phyloP scores from a whole-genome alignment of 2,888 invertebrate genomes.

The Spisula subtruncata region DNA sequence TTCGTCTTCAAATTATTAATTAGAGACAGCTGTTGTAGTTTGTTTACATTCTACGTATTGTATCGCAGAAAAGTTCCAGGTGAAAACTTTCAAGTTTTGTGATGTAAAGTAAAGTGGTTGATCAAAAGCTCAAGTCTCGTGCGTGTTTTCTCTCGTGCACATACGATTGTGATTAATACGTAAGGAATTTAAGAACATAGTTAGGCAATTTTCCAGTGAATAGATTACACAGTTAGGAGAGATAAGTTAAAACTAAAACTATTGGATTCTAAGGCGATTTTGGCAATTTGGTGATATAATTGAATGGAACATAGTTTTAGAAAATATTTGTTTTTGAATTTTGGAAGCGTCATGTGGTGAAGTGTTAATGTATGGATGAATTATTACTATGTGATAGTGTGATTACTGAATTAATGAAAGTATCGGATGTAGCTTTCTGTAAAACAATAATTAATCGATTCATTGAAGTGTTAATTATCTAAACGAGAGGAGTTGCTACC shows the following conservation, averaged over 20 bases:
- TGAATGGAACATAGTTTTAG: not conserved
- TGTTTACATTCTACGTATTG: not conserved
- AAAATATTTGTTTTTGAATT: not conserved
- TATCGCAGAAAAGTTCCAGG: not conserved
- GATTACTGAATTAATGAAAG: too few relatives aligned
- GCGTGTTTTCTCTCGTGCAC: not conserved
- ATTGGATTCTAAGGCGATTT: not conserved
- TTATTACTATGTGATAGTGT: too few relatives aligned
- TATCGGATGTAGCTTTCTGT: too few relatives aligned
- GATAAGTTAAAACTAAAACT: not conserved
- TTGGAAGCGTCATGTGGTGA: not conserved
- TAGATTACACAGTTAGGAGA: slow-evolving; percentile 22
- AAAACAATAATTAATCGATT: too few relatives aligned
- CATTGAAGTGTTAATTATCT: too few relatives aligned
- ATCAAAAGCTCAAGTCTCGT: not conserved
- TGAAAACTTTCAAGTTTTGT: not conserved
- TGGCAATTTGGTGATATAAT: too few relatives aligned
- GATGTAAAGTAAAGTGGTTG: not conserved
- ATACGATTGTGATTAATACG: not conserved
- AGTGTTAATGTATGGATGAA: not conserved
- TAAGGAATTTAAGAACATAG: slow-evolving; percentile 17
- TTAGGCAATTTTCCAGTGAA: not conserved
- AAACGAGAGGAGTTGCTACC: too few relatives aligned
- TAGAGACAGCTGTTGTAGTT: not conserved
- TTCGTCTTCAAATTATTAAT: not conserved